Evolutionary conservation across 2,113 vertebrate genomes (phyloP).

Genomic region (Chiloscyllium plagiosum): DNA sequence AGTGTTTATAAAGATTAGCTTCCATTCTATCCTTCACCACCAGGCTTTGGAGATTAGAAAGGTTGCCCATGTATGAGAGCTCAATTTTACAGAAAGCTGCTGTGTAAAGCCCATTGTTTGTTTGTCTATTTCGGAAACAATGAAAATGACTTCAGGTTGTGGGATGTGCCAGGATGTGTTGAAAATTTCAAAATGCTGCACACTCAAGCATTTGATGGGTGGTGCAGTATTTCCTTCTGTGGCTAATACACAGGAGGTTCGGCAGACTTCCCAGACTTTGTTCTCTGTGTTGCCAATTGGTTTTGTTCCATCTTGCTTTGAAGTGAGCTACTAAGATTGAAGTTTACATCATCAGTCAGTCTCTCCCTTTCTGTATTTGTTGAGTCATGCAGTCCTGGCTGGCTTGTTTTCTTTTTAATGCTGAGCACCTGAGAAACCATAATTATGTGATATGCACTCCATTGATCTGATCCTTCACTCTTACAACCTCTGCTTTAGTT

Average conservation of each 20-base stretch:
- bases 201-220: neutral
- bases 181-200: neutral
- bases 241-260: neutral
- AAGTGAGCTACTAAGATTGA: slow-evolving; percentile 18
- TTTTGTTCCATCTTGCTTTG: slow-evolving; percentile 9
- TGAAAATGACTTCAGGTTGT: neutral
- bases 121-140: neutral
- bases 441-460: neutral
- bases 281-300: neutral
- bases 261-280: neutral
- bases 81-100: neutral
- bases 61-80: neutral
- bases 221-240: neutral
- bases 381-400: neutral
- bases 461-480: slow-evolving; percentile 6
- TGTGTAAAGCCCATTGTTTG: neutral
- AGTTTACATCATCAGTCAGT: neutral
- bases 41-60: neutral
- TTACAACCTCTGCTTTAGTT: neutral
- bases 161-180: neutral
- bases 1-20: neutral
- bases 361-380: neutral
- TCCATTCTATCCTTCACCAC: neutral
- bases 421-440: neutral
- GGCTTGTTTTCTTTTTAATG: neutral